These are phyloP conservation scores for Trypoxylus dichotomus DNA, from an alignment of 1,140 invertebrate species.

Conservation along the genomic window DNA sequence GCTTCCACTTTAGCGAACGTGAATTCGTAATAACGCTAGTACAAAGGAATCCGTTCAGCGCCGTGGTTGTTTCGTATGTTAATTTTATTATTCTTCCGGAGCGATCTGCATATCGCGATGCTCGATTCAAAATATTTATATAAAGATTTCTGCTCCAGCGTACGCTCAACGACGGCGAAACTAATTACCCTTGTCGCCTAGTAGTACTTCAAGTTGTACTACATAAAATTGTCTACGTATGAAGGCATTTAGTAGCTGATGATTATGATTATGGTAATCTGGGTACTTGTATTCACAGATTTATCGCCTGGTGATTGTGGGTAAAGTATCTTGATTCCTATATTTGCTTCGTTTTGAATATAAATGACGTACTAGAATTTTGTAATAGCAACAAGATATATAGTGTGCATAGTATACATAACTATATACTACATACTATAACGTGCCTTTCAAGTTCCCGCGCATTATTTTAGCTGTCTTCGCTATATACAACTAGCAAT, in stretches of 20 bases:
- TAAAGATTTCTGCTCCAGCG: background rate
- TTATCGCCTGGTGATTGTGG: background rate
- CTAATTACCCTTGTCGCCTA: background rate
- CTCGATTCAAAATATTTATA: conserved; percentile 7
- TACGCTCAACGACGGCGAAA: background rate
- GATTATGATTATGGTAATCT: background rate
- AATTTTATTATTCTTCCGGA: conserved; percentile 4
- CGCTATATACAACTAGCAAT: no score
- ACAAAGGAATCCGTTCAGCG: background rate
- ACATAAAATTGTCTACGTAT: background rate
- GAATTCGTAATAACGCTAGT: background rate
- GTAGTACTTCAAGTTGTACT: conserved; percentile 1
- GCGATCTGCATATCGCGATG: background rate
- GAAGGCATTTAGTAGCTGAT: background rate
- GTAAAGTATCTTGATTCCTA: background rate
- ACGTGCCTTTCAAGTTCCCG: no score
- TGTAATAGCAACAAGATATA: no score
- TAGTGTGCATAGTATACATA: no score
- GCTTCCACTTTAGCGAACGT: background rate
- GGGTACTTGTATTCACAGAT: background rate
- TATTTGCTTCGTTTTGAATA: background rate
- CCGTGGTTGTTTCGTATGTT: background rate
- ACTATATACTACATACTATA: no score
- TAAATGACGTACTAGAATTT: background rate
- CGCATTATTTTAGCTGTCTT: no score